These are phyloP conservation scores for Aldabrachelys gigantea DNA, from an alignment of 2,113 vertebrate species.

Conservation along the genomic window DNA sequence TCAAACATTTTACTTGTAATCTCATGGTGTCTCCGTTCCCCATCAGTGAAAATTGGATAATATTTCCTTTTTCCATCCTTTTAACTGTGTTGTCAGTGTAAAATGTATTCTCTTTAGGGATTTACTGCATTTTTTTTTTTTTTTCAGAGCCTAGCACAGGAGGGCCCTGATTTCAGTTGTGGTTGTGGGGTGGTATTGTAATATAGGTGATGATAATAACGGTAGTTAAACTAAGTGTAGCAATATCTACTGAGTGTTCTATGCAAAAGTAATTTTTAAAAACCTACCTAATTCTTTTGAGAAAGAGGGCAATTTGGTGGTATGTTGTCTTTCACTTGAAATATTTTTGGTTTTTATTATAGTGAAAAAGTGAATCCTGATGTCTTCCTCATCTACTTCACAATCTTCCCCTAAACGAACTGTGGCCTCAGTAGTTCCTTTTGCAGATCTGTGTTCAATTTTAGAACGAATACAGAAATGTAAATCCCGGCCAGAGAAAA, in stretches of 20 bases:
- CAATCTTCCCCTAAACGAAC: slow-evolving; percentile 64
- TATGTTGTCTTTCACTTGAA: neutral
- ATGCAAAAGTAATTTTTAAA: rapidly evolving
- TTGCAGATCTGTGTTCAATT: slow-evolving; percentile 88
- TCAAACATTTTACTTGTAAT: neutral
- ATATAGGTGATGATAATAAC: neutral
- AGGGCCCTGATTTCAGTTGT: neutral
- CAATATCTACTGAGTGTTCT: rapidly evolving
- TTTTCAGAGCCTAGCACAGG: neutral
- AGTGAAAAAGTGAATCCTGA: slow-evolving; percentile 43
- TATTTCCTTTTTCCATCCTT: neutral
- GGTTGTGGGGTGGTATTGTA: neutral
- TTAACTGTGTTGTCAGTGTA: neutral
- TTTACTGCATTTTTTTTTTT: neutral
- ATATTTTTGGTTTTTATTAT: neutral
- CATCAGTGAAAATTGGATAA: neutral
- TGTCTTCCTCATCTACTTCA: slow-evolving; percentile 69
- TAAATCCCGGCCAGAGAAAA: slow-evolving; percentile 89
- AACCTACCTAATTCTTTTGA: rapidly evolving
- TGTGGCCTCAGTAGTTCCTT: slow-evolving; percentile 91
- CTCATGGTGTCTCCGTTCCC: neutral
- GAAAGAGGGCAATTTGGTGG: rapidly evolving
- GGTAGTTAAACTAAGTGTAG: rapidly evolving
- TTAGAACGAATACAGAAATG: slow-evolving; percentile 91
- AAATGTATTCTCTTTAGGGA: neutral